Evolutionary conservation across 2,113 vertebrate genomes (phyloP).

Genomic region (Cervus canadensis): DNA sequence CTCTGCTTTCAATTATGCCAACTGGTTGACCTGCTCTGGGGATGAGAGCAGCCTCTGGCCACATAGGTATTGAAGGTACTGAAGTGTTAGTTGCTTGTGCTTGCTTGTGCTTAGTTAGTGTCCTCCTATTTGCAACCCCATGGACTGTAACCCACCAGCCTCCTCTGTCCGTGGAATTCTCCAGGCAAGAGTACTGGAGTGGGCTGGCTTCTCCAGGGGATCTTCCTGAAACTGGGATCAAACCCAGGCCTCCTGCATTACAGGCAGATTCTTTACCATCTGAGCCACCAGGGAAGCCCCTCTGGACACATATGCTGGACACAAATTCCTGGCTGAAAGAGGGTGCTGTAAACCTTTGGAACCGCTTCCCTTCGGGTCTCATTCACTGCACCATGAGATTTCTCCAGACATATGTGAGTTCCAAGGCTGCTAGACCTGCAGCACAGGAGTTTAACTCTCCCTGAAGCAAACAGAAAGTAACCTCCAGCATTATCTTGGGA

Average conservation of each 20-base stretch:
- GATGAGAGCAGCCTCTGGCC: neutral
- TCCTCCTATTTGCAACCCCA: neutral
- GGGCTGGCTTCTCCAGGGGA: neutral
- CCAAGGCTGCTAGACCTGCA: rapidly evolving
- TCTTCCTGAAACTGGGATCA: neutral
- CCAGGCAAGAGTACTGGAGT: neutral
- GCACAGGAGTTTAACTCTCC: too few relatives aligned
- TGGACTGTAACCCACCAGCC: neutral
- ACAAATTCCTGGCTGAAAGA: neutral
- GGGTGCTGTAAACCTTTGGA: neutral
- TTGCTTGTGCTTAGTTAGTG: neutral
- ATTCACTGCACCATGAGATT: neutral
- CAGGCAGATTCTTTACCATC: neutral
- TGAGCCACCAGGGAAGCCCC: neutral
- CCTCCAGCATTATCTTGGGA: neutral
- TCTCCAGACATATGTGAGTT: rapidly evolving
- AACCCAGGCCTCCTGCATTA: neutral
- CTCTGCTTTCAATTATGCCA: neutral
- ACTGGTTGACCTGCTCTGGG: rapidly evolving
- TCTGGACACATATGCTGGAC: neutral
- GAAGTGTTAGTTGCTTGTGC: neutral
- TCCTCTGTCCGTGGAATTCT: neutral
- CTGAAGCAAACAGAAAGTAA: neutral
- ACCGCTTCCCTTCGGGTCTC: too few relatives aligned
- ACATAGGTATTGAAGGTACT: neutral